Evolutionary conservation across 2,888 invertebrate species (phyloP).

Genomic region (Nomada ruficornis): DNA sequence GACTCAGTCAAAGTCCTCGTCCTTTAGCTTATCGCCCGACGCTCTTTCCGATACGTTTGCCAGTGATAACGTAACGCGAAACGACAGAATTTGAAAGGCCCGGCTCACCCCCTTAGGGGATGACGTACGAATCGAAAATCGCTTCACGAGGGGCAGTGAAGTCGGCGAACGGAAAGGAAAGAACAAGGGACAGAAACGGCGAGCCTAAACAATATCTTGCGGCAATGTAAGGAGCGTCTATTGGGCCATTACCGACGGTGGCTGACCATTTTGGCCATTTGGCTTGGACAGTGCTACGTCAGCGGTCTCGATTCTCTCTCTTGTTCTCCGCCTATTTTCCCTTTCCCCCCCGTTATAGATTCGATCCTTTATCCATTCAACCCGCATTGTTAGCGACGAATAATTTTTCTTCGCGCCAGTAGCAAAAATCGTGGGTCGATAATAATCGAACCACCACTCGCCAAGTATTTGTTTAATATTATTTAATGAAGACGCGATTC

Average conservation of each 20-base stretch:
- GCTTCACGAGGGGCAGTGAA: conserved; percentile 40
- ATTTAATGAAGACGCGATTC: neutral
- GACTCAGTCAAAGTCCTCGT: neutral
- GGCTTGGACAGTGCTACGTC: conserved; percentile 83
- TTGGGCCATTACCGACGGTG: conserved; percentile 83
- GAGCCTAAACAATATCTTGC: conserved; percentile 84
- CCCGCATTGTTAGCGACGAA: conserved; percentile 39
- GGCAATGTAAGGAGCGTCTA: conserved; percentile 84
- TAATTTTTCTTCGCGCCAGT: conserved; percentile 8
- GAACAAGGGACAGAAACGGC: conserved; percentile 61
- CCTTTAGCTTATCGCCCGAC: conserved; percentile 21
- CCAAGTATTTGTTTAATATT: neutral
- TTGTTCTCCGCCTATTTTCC: conserved; percentile 63
- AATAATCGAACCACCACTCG: neutral
- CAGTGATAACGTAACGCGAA: conserved; percentile 61
- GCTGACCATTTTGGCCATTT: conserved; percentile 82
- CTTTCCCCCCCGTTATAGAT: conserved; percentile 52
- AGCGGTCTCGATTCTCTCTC: conserved; percentile 78
- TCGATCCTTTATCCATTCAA: conserved; percentile 49
- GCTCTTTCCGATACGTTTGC: conserved; percentile 54
- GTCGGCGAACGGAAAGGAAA: conserved; percentile 18
- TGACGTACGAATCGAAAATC: conserved; percentile 68
- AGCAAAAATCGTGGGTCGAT: neutral
- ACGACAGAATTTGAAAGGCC: conserved; percentile 46
- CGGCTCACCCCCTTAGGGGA: conserved; percentile 28